A percentile compares a stretch with the other conserved stretches of the same genome.
These are phyloP conservation scores for Drepana arcuata DNA, from an alignment of 1,140 invertebrate species.

Conservation along the genomic window DNA sequence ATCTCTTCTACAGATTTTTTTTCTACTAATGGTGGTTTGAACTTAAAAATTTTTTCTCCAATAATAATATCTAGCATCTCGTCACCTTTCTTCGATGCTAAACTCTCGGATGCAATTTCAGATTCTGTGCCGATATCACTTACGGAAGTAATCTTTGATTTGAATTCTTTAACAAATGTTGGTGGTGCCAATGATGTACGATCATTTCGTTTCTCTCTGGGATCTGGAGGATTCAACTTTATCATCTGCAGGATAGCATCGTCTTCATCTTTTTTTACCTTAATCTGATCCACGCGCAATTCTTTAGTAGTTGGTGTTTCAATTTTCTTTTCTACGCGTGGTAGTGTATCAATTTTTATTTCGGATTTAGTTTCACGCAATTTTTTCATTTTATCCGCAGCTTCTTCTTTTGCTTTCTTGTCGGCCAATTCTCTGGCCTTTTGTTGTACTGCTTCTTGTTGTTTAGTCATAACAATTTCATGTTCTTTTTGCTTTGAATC, in stretches of 20 bases:
- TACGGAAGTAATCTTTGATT: no score
- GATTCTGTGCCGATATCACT: no score
- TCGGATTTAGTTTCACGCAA: conserved; percentile 9
- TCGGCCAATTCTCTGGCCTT: no score
- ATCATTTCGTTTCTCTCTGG: no score
- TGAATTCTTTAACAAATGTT: no score
- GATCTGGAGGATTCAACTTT: no score
- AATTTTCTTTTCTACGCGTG: conserved; percentile 5
- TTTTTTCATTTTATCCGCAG: conserved; percentile 6
- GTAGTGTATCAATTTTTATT: conserved; percentile 5
- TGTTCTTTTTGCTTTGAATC: conserved; percentile 13
- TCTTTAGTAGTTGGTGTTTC: conserved; percentile 19
- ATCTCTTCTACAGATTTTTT: conserved; percentile 11
- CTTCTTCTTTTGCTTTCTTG: conserved; percentile 6
- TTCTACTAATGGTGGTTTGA: conserved; percentile 15
- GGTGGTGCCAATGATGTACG: no score
- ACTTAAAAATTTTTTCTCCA: conserved; percentile 37
- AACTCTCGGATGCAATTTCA: no score
- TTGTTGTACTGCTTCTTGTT: conserved; percentile 5
- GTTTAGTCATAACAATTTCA: conserved; percentile 8
- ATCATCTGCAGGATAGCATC: no score
- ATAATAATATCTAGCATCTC: conserved; percentile 29
- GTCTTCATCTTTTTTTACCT: no score
- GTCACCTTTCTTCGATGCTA: no score
- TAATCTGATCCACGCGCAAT: conserved; percentile 23